Conservation (phyloP, 2,113 vertebrate species). For the Rattus norvegicus region GRCr8 NC_086022.1:133108001-133108500, state of each 20-base stretch:
- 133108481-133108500: not conserved
- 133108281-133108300: not conserved
- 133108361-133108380: conserved; percentile 8
- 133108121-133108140: conserved; percentile 18
- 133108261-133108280: conserved; percentile 33
- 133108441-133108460: conserved; percentile 30
- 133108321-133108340: not conserved
- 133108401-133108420: conserved; percentile 41
- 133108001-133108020: conserved; percentile 64
- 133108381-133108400: conserved; percentile 16
- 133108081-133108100: conserved; percentile 78
- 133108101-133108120: conserved; percentile 34
- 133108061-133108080: conserved; percentile 84
- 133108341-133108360: conserved; percentile 44
- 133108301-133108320: not conserved
- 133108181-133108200: not conserved
- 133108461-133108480: conserved; percentile 19
- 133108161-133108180: conserved; percentile 48
- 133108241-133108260: conserved; percentile 8
- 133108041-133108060: conserved; percentile 84
- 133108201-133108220: not conserved
- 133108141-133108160: not conserved
- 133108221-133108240: conserved; percentile 4
- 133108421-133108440: not conserved
- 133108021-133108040: conserved; percentile 84